Conservation (phyloP, 2,888 invertebrate genomes). For the Xestobium rufovillosum region DNA sequence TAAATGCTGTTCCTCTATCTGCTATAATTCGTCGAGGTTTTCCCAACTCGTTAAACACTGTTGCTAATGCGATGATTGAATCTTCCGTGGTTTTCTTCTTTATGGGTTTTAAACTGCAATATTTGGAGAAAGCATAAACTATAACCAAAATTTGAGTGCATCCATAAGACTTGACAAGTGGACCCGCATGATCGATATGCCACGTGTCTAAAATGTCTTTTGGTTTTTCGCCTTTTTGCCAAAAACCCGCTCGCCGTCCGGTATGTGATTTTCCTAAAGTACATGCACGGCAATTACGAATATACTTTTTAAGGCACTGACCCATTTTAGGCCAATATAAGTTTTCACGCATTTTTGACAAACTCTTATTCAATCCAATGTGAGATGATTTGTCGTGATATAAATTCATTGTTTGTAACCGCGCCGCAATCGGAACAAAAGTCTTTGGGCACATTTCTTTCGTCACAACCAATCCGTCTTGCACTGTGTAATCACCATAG, state of each 20-base stretch:
- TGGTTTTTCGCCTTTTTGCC: too few relatives aligned
- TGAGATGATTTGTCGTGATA: conserved; percentile 19
- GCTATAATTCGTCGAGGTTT: conserved; percentile 14
- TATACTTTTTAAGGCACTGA: conserved; percentile 17
- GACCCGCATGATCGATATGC: too few relatives aligned
- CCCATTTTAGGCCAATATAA: conserved; percentile 21
- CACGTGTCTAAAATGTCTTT: too few relatives aligned
- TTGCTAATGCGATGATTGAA: too few relatives aligned
- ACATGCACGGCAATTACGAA: conserved; percentile 19
- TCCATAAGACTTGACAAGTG: conserved; percentile 13
- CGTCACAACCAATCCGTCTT: conserved; percentile 13
- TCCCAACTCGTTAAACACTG: too few relatives aligned
- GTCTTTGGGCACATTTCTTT: conserved; percentile 12
- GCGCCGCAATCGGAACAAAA: conserved; percentile 20
- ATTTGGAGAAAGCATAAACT: conserved; percentile 8
- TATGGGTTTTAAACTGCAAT: too few relatives aligned
- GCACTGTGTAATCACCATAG: conserved; percentile 7
- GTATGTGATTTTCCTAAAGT: conserved; percentile 15
- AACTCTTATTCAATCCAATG: conserved; percentile 20
- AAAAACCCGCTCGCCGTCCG: conserved; percentile 7
- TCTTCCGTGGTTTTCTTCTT: too few relatives aligned
- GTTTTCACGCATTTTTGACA: conserved; percentile 19
- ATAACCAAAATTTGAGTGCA: conserved; percentile 19
- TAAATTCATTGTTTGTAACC: conserved; percentile 15
- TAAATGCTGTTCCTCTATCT: conserved; percentile 14